phyloP scores from a whole-genome alignment of 2,113 vertebrate genomes.

The Macaca mulatta region DNA sequence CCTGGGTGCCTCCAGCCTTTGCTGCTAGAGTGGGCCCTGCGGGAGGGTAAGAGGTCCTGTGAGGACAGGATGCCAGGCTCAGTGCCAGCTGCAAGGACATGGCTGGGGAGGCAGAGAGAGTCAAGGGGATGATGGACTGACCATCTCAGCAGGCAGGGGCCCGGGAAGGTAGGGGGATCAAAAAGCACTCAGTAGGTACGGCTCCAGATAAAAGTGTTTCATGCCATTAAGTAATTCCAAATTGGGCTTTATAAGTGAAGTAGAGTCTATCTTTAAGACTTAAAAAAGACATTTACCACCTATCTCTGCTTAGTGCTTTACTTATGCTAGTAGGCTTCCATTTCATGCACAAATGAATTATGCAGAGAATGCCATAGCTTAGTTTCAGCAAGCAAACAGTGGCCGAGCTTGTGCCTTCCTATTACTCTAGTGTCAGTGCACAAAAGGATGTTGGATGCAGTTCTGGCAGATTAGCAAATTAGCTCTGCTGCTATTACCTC shows the following conservation, averaged over 20 bases:
- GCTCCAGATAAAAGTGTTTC: background rate
- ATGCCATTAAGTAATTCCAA: background rate
- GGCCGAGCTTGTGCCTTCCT: slow-evolving; percentile 38
- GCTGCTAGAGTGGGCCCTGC: background rate
- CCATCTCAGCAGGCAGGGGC: background rate
- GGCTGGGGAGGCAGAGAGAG: background rate
- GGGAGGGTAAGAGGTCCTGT: background rate
- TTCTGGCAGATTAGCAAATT: slow-evolving; percentile 77
- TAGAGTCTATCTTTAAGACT: slow-evolving; percentile 58
- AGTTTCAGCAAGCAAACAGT: slow-evolving; percentile 61
- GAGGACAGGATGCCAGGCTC: background rate
- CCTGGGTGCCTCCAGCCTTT: background rate
- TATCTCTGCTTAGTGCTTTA: slow-evolving; percentile 74
- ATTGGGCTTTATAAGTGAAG: slow-evolving; percentile 49
- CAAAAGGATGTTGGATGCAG: slow-evolving; percentile 66
- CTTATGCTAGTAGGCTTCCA: slow-evolving; percentile 73
- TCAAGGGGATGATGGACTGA: background rate
- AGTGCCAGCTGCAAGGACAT: background rate
- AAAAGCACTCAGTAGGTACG: background rate
- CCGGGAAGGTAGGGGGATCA: background rate
- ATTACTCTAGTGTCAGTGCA: slow-evolving; percentile 62
- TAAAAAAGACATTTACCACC: slow-evolving; percentile 69
- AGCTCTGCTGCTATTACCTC: slow-evolving; percentile 52
- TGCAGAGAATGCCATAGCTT: slow-evolving; percentile 47
- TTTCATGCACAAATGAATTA: slow-evolving; percentile 76